Evolutionary conservation across 2,888 invertebrate genomes (phyloP), one percentile per base, ranked within the genome.

Genomic region (Autographa gamma): DNA sequence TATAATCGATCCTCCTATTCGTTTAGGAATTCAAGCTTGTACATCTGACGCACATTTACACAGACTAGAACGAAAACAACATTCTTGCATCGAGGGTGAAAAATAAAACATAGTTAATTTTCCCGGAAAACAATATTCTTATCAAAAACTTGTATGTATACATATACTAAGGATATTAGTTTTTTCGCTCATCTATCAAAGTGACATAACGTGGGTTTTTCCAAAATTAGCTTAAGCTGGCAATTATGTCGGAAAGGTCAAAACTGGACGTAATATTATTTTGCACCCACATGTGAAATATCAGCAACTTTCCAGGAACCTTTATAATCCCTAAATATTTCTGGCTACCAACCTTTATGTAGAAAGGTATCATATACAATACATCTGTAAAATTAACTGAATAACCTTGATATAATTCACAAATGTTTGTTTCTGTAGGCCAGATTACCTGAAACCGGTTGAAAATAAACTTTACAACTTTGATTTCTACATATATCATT

Each of bases 171-270:
- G 54, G 13, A 25, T 56, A 56, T 41, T 41, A 19, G 41, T 13
- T 66, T 56, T 63, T 60, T 66, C 31, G 48, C 60, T 63, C 25
- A 66, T 75, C 70, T 75, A 66, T 63, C 38, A 58, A 63, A 75
- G 66, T 41, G 19, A 1, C 54, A 56, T 56, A 4, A 56, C 13
- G 54, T 56, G 25, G 13, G 25, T 9, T 13, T 3, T 56, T 19
- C 25, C 25, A 56, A 56, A 56, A 56, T 56, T 19, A 56, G 54
- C 54, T 13, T 19, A 56, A 18, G 54, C 54, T 13, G 54, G 54
- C 19, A 25, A 56, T 56, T 56, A 56, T 25, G 54, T 19, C 11
- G 11, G 11, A 56, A 56, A 56, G 54, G 54, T 56, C 54, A 25
- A 19, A 19, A 25, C 13, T 9, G 54, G 25, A 56, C 11, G 18